Evolutionary conservation across 1,140 invertebrate genomes (phyloP), one percentile per base, ranked within the genome.

Genomic region (Drosophila tani): DNA sequence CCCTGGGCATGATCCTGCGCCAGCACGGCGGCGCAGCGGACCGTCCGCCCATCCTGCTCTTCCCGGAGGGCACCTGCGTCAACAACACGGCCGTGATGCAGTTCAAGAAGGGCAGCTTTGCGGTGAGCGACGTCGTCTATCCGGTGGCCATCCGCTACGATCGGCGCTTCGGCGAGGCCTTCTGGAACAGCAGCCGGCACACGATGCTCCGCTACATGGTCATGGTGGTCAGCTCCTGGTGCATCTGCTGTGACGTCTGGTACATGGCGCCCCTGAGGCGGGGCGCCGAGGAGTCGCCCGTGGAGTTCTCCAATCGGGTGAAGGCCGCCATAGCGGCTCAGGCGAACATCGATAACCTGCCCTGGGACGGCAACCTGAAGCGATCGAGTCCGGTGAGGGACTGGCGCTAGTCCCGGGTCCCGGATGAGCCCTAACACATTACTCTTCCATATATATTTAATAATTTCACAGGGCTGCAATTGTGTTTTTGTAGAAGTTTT

Each of bases 41-140:
- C 9, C 46, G 51, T 0, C 84, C 84, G 2, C 84, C 84, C 2
- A 70, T 87, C 0, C 50, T 87, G 4, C 60, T 87, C 3, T 87
- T 87, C 11, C 84, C 84, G 29, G 84, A 87, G 65, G 84, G 77
- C 24, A 87, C 84, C 0, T 87, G 84, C 68, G 75, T 87, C 57
- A 88, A 87, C 41, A 87, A 87, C 47, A 87, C 84, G 21, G 84
- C 84, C n/a, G 84, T 87, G 0, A 75, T 87, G 84, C 84, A 83
- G 47, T 87, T 87, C 59, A 63, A 71, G 24, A 87, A 87, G 74
- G 84, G 84, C 14, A 78, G 84, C 58, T 87, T 87, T 8, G 69
- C 76, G 14, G 81, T 87, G 9, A 68, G 77, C 57, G 65, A 88
- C 9, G 19, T 88, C 1, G 69, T 87, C 15, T 51, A 83, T 40